Base-by-base conservation (phyloP, 1,140 invertebrate genomes). In the Pseudomyrmex sp. region DNA sequence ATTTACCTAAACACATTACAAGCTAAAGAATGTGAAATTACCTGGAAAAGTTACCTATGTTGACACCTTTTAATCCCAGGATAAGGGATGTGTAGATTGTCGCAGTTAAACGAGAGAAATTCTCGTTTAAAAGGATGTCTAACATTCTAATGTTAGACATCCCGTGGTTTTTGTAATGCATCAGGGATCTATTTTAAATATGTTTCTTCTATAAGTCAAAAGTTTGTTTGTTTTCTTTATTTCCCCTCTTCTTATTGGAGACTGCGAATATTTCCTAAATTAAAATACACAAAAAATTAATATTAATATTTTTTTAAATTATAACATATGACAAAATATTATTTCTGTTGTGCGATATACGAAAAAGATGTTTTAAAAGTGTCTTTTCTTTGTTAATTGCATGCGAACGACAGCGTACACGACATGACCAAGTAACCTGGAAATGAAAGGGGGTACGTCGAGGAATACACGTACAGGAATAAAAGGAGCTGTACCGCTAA, bases 401-500 rank as follows among this genome's bases (percentile, higher is more conserved):
- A 84, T 76, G 52, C 66, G 35, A 75, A 88, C 44, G 76, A 50
- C 50, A n/a, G 61, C 52, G 59, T 62, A 44, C 35, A 8, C 69
- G 13, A 70, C 89, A 85, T 93, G 93, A 93, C 93, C 93, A 91
- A 93, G 91, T 94, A 92, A 94, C 92, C 91, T 89, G 88, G 87
- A 90, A 91, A 90, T 83, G 87, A 77, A 91, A 89, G 89, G 89
- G 35, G 35, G 35, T 89, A 86, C 87, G 80, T 88, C 88, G 89
- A 87, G n/a, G n/a, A n/a, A n/a, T 77, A 89, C 87, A 87, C 84
- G 87, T 85, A 88, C 85, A 90, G 88, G 83, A 89, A 92, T 88
- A 87, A 91, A 92, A 93, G 91, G 89, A 90, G 89, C 66, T 89
- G 85, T 92, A 93, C 91, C 91, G 91, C 92, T 94, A 92, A 91